phyloP scores from a whole-genome alignment of 2,888 invertebrate genomes.

The Dynastes hyllus region DNA sequence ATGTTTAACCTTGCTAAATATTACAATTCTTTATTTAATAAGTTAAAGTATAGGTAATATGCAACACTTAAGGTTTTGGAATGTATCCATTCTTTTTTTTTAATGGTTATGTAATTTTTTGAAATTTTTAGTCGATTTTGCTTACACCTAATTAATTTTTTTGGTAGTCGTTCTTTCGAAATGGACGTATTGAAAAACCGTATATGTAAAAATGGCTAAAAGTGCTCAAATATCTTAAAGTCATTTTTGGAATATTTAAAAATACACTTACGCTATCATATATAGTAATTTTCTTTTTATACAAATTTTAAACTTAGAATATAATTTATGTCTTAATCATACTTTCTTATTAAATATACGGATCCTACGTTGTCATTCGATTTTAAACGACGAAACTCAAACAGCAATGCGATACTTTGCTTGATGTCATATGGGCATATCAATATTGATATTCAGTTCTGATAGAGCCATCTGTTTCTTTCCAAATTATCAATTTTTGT shows the following conservation, averaged over 20 bases:
- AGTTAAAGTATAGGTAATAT: not conserved
- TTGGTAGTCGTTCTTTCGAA: slow-evolving; percentile 17
- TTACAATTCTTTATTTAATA: no score
- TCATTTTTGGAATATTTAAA: slow-evolving; percentile 57
- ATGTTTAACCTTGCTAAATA: not conserved
- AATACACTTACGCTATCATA: slow-evolving; percentile 57
- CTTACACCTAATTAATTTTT: not conserved
- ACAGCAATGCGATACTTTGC: no score
- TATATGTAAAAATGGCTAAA: slow-evolving; percentile 50
- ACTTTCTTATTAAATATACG: slow-evolving; percentile 19
- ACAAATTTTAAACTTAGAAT: slow-evolving; percentile 55
- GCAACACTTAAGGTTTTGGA: slow-evolving; percentile 1
- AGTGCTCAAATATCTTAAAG: slow-evolving; percentile 52
- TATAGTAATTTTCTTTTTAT: slow-evolving; percentile 55
- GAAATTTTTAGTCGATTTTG: not conserved
- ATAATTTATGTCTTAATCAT: slow-evolving; percentile 22
- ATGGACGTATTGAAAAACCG: slow-evolving; percentile 48
- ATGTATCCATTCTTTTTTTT: not conserved
- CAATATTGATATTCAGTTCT: no score
- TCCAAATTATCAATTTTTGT: no score
- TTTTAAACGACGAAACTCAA: not conserved
- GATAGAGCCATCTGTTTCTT: no score
- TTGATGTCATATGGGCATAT: no score
- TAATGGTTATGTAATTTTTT: not conserved
- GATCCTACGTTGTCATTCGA: slow-evolving; percentile 11